Percentiles rank a stretch among this genome's conserved stretches.
These are phyloP conservation scores for Rhizomys pruinosus DNA, from an alignment of 2,113 vertebrate species.

Conservation along the genomic window DNA sequence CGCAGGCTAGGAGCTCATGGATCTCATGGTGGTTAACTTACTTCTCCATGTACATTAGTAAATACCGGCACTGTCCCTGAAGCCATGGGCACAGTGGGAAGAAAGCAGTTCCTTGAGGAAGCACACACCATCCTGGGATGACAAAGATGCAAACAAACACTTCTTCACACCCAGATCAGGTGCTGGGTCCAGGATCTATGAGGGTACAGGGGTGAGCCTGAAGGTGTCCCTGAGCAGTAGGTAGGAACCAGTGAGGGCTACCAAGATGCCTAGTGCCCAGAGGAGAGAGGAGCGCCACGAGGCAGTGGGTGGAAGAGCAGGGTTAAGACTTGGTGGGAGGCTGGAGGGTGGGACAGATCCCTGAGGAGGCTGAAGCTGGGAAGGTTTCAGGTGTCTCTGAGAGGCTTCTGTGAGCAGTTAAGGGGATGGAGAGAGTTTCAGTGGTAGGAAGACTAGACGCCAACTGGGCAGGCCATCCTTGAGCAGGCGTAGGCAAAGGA, in stretches of 20 bases:
- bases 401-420: background rate
- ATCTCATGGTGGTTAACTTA: background rate
- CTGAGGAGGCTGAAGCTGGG: background rate
- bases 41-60: background rate
- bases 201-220: background rate
- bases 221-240: background rate
- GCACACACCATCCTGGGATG: accelerated
- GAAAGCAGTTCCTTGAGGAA: background rate
- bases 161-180: background rate
- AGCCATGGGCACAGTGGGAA: accelerated
- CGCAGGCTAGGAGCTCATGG: background rate
- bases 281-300: accelerated
- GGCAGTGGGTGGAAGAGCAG: too few relatives aligned
- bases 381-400: background rate
- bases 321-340: background rate
- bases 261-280: background rate
- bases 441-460: background rate
- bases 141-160: background rate
- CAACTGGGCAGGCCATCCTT: accelerated
- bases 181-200: background rate
- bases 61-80: background rate
- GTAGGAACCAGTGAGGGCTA: background rate
- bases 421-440: background rate
- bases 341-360: too few relatives aligned
- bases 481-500: too few relatives aligned